phyloP scores from a whole-genome alignment of 2,113 vertebrate genomes.

The Pterophyllum scalare region DNA sequence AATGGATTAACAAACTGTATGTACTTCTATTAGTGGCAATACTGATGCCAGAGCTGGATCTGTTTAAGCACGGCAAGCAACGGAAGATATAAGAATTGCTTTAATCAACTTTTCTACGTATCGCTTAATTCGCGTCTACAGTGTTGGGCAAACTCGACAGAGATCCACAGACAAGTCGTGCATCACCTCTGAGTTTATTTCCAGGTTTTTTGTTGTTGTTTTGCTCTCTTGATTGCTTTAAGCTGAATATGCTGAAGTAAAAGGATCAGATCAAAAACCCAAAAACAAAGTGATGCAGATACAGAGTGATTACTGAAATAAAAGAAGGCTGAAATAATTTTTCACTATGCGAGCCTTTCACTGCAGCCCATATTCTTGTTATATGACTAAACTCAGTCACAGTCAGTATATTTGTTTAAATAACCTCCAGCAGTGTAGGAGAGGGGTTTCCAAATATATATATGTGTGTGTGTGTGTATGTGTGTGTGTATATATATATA shows the following conservation, averaged over 20 bases:
- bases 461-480: too few relatives aligned
- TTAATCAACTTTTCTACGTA: not conserved
- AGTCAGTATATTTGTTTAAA: too few relatives aligned
- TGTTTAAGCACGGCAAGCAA: not conserved
- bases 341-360: not conserved
- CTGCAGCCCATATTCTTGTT: not conserved
- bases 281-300: rapidly evolving
- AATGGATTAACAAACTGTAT: not conserved
- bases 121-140: not conserved
- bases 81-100: not conserved
- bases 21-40: not conserved
- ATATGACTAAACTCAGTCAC: not conserved
- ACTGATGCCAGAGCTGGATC: not conserved
- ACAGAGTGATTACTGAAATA: not conserved
- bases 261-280: not conserved
- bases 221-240: not conserved
- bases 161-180: not conserved
- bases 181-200: not conserved
- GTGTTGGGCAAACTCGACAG: not conserved
- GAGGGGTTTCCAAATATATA: not conserved
- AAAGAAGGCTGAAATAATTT: too few relatives aligned
- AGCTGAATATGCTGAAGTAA: rapidly evolving
- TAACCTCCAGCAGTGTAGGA: too few relatives aligned
- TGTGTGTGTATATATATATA: too few relatives aligned
- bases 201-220: not conserved